A percentile compares a stretch with the other conserved stretches of the same genome.
Evolutionary conservation across 2,797 vertebrate species (phyloP).

Genomic region (Enteromius fasciolatus): DNA sequence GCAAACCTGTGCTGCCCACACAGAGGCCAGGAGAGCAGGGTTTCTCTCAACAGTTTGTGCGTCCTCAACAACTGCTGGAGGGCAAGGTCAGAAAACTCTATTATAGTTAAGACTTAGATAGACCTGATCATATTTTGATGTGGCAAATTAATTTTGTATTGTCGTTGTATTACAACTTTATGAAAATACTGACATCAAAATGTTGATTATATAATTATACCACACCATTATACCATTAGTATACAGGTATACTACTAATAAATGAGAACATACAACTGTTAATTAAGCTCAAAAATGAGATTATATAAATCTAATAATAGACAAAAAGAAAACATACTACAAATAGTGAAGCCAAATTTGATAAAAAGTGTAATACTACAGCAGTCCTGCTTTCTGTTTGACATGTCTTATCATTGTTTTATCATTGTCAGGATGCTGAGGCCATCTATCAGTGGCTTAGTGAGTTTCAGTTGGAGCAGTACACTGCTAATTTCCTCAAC

Average conservation of each 20-base stretch:
- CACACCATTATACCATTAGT: background rate
- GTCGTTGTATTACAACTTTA: background rate
- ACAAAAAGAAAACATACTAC: background rate
- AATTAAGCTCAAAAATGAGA: background rate
- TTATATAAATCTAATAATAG: background rate
- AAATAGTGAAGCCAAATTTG: background rate
- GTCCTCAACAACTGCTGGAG: constrained; percentile 79
- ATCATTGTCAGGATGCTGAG: constrained; percentile 83
- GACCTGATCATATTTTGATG: background rate
- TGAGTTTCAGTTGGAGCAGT: constrained; percentile 93
- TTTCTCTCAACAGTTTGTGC: constrained; percentile 76
- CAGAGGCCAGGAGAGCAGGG: constrained; percentile 71
- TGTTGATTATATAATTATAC: background rate
- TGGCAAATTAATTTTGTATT: background rate
- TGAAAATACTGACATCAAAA: background rate
- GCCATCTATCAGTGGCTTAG: constrained; percentile 94
- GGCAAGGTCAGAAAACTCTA: constrained; percentile 70
- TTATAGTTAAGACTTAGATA: background rate
- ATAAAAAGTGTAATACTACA: background rate
- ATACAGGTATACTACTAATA: background rate
- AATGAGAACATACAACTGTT: background rate
- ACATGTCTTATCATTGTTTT: background rate
- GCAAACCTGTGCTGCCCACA: constrained; percentile 64
- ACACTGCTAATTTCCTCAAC: constrained; percentile 87
- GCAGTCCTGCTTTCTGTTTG: background rate